These are phyloP conservation scores for Gymnosoma rotundatum DNA, from an alignment of 2,888 invertebrate genomes.

Conservation along the genomic window DNA sequence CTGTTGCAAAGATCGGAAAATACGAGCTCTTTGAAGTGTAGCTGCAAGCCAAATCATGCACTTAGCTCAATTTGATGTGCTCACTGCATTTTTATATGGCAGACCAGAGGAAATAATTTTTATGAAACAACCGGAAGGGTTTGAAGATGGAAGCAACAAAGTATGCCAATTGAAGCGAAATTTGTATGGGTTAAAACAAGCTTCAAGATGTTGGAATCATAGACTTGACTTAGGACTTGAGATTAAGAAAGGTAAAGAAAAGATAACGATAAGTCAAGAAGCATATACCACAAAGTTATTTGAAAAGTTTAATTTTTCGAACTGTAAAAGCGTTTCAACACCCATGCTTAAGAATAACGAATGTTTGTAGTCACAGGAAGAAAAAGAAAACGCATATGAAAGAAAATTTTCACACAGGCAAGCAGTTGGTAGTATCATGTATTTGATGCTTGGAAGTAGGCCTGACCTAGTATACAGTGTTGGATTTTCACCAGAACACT, in stretches of 20 bases:
- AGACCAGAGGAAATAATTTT: constrained; percentile 47
- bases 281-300: not conserved
- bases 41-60: constrained; percentile 55
- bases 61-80: constrained; percentile 29
- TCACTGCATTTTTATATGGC: constrained; percentile 37
- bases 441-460: no score
- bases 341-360: not conserved
- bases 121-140: no score
- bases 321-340: no score
- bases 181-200: constrained; percentile 64
- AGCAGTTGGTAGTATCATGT: no score
- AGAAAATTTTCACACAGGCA: no score
- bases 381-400: no score
- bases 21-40: constrained; percentile 59
- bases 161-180: no score
- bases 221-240: constrained; percentile 62
- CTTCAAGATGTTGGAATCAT: constrained; percentile 40
- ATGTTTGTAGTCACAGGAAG: not conserved
- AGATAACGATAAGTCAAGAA: constrained; percentile 54
- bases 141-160: no score
- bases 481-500: not conserved
- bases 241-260: constrained; percentile 42
- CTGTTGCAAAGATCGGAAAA: constrained; percentile 60
- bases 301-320: not conserved
- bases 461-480: not conserved